Evolutionary conservation across 2,797 vertebrate genomes (phyloP).

Genomic region (Loris lydekkerianus): DNA sequence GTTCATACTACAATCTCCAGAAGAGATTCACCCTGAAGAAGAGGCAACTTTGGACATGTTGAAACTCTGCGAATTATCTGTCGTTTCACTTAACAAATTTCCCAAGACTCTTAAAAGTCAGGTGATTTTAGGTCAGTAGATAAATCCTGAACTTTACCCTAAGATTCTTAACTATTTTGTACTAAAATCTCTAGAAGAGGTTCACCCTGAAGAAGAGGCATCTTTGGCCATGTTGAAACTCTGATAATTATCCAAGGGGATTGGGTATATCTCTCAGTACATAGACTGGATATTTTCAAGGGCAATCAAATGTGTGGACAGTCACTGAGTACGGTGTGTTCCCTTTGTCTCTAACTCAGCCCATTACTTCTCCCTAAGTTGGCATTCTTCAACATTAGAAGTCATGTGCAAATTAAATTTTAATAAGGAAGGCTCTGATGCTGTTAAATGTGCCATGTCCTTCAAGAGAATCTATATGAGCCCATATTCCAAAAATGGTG

Average conservation of each 20-base stretch:
- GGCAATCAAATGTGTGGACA: conserved; percentile 71
- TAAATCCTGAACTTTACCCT: conserved; percentile 62
- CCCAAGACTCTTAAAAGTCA: conserved; percentile 17
- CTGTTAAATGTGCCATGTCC: conserved; percentile 87
- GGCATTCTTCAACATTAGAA: conserved; percentile 82
- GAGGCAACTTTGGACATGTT: neutral
- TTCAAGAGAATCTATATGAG: conserved; percentile 66
- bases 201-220: neutral
- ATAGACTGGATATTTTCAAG: conserved; percentile 34
- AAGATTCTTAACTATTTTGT: conserved; percentile 34
- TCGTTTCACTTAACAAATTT: conserved; percentile 35
- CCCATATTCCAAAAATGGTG: conserved; percentile 10
- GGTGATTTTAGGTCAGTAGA: conserved; percentile 9
- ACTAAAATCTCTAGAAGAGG: neutral
- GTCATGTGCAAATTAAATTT: conserved; percentile 90
- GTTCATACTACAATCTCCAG: neutral
- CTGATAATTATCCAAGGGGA: neutral
- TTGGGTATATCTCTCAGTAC: conserved; percentile 39
- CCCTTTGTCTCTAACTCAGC: conserved; percentile 82
- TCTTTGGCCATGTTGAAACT: conserved; percentile 17
- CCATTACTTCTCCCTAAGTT: conserved; percentile 81
- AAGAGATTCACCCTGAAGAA: neutral
- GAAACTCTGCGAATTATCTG: conserved; percentile 40
- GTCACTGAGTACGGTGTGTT: conserved; percentile 84
- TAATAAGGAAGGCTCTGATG: conserved; percentile 89